These are phyloP conservation scores for Gryllus longicercus DNA, from an alignment of 2,888 invertebrate genomes.

Conservation along the genomic window DNA sequence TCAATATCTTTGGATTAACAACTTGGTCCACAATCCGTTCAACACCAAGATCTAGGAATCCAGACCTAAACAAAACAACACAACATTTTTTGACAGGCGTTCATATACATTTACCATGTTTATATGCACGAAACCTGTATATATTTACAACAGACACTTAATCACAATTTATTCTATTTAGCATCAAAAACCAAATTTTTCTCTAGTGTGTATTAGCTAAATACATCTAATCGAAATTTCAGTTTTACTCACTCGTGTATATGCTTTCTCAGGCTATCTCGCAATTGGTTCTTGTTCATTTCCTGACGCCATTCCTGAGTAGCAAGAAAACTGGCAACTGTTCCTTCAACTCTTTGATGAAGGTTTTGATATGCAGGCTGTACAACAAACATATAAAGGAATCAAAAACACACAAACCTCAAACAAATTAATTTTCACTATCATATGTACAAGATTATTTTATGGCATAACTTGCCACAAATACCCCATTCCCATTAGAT, in stretches of 20 bases:
- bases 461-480: too few relatives aligned
- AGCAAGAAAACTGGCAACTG: constrained; percentile 77
- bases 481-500: too few relatives aligned
- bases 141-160: too few relatives aligned
- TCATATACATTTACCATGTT: too few relatives aligned
- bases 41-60: constrained; percentile 84
- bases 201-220: too few relatives aligned
- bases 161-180: too few relatives aligned
- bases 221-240: too few relatives aligned
- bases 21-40: constrained; percentile 95
- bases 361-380: constrained; percentile 92
- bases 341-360: constrained; percentile 80
- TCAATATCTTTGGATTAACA: constrained; percentile 80
- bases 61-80: constrained; percentile 60
- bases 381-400: background rate
- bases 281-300: constrained; percentile 85
- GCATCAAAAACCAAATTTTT: too few relatives aligned
- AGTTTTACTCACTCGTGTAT: constrained; percentile 71
- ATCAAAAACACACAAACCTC: too few relatives aligned
- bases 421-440: too few relatives aligned
- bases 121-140: too few relatives aligned
- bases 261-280: constrained; percentile 83
- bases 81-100: background rate
- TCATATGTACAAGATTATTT: too few relatives aligned
- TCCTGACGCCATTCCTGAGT: constrained; percentile 82